These are phyloP conservation scores for Spinibarbus caldwelli DNA, from an alignment of 2,797 vertebrate genomes.

Conservation along the genomic window DNA sequence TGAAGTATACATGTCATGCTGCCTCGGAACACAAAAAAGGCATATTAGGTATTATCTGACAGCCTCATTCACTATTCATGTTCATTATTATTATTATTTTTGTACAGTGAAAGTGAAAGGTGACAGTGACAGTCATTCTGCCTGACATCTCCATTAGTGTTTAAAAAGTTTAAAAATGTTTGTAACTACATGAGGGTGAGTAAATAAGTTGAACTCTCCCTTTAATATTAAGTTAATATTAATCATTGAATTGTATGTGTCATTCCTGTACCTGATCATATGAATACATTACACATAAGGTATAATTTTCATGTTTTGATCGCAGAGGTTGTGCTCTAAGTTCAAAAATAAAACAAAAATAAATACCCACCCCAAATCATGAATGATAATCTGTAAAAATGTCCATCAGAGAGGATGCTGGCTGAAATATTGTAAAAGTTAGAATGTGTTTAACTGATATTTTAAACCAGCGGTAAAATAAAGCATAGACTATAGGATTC, in stretches of 20 bases:
- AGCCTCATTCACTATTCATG: neutral
- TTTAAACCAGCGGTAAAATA: constrained; percentile 14
- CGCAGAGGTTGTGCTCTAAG: neutral
- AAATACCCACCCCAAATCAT: neutral
- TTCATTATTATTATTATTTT: neutral
- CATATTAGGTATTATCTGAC: neutral
- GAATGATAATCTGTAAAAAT: neutral
- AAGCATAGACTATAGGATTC: neutral
- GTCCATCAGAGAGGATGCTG: neutral
- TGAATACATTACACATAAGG: no score
- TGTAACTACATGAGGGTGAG: neutral
- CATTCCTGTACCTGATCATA: no score
- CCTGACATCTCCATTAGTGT: no score
- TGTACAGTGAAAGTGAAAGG: neutral
- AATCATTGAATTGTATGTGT: no score
- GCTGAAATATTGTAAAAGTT: neutral
- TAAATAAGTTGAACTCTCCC: neutral
- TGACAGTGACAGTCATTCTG: neutral
- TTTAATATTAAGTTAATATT: neutral
- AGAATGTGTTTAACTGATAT: constrained; percentile 3
- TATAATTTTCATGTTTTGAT: no score
- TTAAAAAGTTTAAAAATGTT: neutral
- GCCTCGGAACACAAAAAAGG: no score
- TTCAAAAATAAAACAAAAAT: neutral
- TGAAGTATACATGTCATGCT: no score